Conservation (phyloP, 1,140 invertebrate species). For the Cyrtorhinus lividipennis region DNA sequence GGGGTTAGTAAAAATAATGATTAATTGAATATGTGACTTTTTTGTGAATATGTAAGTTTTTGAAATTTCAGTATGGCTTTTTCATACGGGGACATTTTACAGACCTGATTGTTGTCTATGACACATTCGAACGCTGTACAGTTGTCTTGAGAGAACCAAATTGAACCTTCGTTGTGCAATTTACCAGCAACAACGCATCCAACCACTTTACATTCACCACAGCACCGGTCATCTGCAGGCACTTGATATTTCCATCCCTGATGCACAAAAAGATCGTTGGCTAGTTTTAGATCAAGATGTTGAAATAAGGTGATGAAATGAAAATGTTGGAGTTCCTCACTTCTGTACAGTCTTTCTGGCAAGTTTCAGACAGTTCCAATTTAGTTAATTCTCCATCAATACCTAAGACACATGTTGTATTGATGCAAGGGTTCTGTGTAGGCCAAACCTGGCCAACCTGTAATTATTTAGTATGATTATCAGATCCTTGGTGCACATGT, state of each 20-base stretch:
- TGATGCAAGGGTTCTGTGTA: constrained; percentile 37
- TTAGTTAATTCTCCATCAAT: constrained; percentile 31
- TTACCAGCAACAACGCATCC: constrained; percentile 43
- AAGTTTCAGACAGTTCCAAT: constrained; percentile 30
- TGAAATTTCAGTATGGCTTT: too few relatives aligned
- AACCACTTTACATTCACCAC: constrained; percentile 50
- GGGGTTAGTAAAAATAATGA: background rate
- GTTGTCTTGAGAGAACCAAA: constrained; percentile 47
- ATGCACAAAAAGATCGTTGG: constrained; percentile 10
- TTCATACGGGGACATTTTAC: too few relatives aligned
- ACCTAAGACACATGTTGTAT: constrained; percentile 34
- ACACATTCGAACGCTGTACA: constrained; percentile 47
- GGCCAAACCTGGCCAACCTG: constrained; percentile 41
- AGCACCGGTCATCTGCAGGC: constrained; percentile 38
- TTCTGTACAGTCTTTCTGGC: constrained; percentile 28
- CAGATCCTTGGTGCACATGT: too few relatives aligned
- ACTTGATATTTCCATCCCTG: constrained; percentile 41
- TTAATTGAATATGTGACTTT: background rate
- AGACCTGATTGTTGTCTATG: constrained; percentile 36
- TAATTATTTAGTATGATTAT: too few relatives aligned
- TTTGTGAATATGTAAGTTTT: too few relatives aligned
- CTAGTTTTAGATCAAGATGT: background rate
- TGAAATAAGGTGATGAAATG: background rate
- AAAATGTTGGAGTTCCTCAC: constrained; percentile 15
- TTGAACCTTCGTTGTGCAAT: constrained; percentile 35